Evolutionary conservation across 92 coral and sea anemone genomes (phyloP).

Genomic region (Umimayanthus chanpuru): DNA sequence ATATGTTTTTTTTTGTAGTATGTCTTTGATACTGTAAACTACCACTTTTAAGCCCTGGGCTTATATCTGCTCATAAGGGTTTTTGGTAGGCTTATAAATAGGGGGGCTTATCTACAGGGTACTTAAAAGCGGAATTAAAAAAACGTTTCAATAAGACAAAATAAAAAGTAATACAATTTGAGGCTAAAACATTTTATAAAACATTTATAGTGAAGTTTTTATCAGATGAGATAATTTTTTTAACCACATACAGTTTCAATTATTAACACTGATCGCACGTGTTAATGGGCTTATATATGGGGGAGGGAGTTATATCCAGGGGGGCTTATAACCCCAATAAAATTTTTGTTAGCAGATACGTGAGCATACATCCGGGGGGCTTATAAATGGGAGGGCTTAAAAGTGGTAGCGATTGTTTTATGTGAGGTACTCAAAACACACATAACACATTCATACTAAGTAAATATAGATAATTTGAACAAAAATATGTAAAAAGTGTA

Average conservation of each 20-base stretch:
- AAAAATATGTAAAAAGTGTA: no score
- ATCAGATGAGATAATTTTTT: no score
- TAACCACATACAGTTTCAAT: no score
- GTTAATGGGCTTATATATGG: neutral
- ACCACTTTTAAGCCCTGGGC: constrained; percentile 36
- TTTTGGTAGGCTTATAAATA: neutral
- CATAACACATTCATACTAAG: no score
- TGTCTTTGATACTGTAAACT: neutral
- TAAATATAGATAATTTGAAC: no score
- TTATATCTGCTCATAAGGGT: constrained; percentile 29
- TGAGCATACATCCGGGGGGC: neutral
- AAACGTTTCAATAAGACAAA: neutral
- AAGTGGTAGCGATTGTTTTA: constrained; percentile 5
- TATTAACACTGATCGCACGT: neutral
- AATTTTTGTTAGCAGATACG: constrained; percentile 9
- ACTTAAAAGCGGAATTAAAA: constrained; percentile 6
- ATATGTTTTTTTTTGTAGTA: constrained; percentile 5
- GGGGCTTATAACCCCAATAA: constrained; percentile 8
- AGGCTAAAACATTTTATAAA: constrained; percentile 1
- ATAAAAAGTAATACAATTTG: constrained; percentile 15
- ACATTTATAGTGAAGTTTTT: constrained; percentile 5
- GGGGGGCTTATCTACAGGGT: neutral
- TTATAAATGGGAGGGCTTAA: neutral
- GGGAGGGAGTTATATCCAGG: constrained; percentile 11
- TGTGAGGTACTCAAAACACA: no score